Base-by-base conservation (phyloP, 1,140 invertebrate species). In the Hesperophylax magnus region DNA sequence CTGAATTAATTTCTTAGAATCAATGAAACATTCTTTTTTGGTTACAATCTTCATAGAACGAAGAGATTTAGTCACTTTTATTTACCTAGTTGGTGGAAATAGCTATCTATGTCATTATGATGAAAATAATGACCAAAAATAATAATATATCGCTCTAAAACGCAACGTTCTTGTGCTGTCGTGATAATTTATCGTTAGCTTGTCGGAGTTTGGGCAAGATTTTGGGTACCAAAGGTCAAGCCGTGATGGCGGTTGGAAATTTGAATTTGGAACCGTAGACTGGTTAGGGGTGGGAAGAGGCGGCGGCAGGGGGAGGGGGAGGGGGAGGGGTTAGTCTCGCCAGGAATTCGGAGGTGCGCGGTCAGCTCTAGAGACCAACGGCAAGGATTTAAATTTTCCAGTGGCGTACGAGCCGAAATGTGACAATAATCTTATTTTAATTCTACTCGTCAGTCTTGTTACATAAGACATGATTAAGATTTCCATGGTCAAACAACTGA, bases 271-370 rank as follows among this genome's bases (percentile, higher is more conserved):
- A 71, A 71, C 67, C 39, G 39, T 71, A 47, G 31, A 22, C 34
- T 52, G n/a, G 31, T 24, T 58, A 17, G 63, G 14, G 22, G 4
- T 7, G 22, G 31, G 9, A 24, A 18, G 31, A 9, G 63, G 18
- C 18, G 15, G 18, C 9, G 60, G n/a, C 24, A 22, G 60, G 11
- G 67, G 39, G 8, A 6, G 9, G 8, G 39, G 22, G 63, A 1
- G 3, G 61, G 20, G 61, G 61, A 8, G 39, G 67, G 39, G 67
- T 14, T 24, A 65, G 39, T 52, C 34, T 52, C 34, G 31, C 18
- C 39, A 71, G 67, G 67, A 71, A 71, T 71, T 71, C 67, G 39
- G 67, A 71, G 67, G 67, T 71, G 65, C 65, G 65, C 65, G 67
- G 67, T 71, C 67, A 71, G 67, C 67, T 47, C 67, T 17, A 71